Percentiles rank a stretch among this genome's conserved stretches.
Conservation (phyloP, 2,113 vertebrate genomes). For the Bambusicola thoracicus region DNA sequence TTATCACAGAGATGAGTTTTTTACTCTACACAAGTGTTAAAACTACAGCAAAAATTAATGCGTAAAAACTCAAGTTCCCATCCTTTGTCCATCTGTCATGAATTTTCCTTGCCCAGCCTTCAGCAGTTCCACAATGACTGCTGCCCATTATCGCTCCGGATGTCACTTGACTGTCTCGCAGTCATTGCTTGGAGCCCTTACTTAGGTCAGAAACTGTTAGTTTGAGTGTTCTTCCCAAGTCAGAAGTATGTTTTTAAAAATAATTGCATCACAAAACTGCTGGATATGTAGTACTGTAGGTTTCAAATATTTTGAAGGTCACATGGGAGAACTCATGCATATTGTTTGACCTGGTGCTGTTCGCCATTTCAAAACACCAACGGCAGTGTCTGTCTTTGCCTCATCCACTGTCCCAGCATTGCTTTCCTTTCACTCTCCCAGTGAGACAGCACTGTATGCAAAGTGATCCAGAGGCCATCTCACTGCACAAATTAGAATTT, state of each 20-base stretch:
- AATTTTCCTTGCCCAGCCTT: background rate
- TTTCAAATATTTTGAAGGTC: conserved; percentile 43
- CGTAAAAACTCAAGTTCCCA: background rate
- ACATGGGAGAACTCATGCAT: background rate
- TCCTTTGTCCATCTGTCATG: background rate
- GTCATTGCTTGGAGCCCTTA: background rate
- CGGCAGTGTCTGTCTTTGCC: background rate
- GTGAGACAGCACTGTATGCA: background rate
- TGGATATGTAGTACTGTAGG: background rate
- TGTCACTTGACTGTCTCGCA: background rate
- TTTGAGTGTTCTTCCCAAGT: conserved; percentile 18
- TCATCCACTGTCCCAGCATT: background rate
- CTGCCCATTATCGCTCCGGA: background rate
- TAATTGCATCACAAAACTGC: conserved; percentile 36
- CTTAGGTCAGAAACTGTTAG: background rate
- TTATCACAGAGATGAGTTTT: background rate
- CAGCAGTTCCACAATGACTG: background rate
- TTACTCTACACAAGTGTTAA: background rate
- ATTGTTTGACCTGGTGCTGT: background rate
- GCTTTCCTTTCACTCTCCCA: background rate
- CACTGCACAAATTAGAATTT: background rate
- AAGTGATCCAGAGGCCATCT: background rate
- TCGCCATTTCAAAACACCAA: background rate
- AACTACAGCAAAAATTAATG: background rate
- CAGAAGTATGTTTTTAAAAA: conserved; percentile 17